These are phyloP conservation scores for Akabosia matsudoensis DNA, from an alignment of 1,140 invertebrate genomes.

Conservation along the genomic window DNA sequence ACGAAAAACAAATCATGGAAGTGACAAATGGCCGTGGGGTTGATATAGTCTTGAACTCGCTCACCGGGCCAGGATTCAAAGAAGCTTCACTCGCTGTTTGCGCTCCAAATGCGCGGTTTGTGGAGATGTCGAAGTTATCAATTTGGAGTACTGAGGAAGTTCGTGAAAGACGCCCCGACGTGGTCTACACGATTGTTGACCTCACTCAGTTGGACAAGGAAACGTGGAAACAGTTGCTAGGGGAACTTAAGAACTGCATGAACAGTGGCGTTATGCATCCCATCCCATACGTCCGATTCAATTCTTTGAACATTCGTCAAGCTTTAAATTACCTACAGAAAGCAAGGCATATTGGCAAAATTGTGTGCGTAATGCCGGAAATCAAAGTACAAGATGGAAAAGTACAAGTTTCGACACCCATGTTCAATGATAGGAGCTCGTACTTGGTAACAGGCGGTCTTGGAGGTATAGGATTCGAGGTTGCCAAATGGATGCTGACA, in stretches of 20 bases:
- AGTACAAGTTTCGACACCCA: neutral
- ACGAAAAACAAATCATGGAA: neutral
- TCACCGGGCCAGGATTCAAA: conserved; percentile 8
- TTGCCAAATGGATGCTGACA: conserved; percentile 15
- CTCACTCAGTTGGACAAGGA: neutral
- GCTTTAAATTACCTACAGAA: conserved; percentile 14
- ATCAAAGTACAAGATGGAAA: neutral
- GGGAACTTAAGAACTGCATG: neutral
- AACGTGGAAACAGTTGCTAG: neutral
- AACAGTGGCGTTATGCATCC: neutral
- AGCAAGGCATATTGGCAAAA: conserved; percentile 15
- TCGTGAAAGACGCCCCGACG: neutral
- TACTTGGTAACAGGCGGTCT: conserved; percentile 14
- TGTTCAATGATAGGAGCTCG: conserved; percentile 9
- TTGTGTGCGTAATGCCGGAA: neutral
- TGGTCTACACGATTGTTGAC: conserved; percentile 5
- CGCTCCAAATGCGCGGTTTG: neutral
- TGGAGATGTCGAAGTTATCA: neutral
- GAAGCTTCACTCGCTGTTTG: neutral
- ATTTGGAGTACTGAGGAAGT: conserved; percentile 1
- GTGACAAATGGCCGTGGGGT: neutral
- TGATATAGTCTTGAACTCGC: neutral
- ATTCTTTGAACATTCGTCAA: conserved; percentile 14
- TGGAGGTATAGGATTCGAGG: conserved; percentile 20
- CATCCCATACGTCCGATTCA: conserved; percentile 6